phyloP scores from a whole-genome alignment of 2,888 invertebrate species.

The Gymnosoma rotundatum region DNA sequence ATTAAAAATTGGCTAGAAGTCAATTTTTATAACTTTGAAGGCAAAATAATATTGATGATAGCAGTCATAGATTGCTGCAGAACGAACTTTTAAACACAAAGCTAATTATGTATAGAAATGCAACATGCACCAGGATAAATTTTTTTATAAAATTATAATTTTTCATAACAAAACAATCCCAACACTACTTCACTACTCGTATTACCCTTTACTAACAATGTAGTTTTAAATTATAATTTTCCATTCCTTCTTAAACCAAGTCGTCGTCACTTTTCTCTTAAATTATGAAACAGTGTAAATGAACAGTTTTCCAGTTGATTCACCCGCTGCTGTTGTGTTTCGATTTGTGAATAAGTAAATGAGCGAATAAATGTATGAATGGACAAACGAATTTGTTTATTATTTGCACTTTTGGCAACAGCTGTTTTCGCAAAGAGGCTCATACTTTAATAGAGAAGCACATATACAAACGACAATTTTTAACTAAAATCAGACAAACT shows the following conservation, averaged over 20 bases:
- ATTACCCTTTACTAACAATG: background rate
- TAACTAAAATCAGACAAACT: background rate
- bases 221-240: background rate
- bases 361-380: slow-evolving; percentile 7
- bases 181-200: too few species aligned
- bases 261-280: background rate
- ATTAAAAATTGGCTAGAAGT: too few species aligned
- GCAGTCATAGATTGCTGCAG: too few species aligned
- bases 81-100: too few species aligned
- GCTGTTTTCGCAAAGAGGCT: slow-evolving; percentile 47
- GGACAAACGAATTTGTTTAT: slow-evolving; percentile 34
- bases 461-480: background rate
- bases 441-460: slow-evolving; percentile 29
- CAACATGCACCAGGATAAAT: too few species aligned
- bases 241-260: background rate
- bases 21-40: too few species aligned
- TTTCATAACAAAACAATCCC: too few species aligned
- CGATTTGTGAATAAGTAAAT: slow-evolving; percentile 34
- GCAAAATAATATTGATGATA: too few species aligned
- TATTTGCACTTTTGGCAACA: slow-evolving; percentile 61
- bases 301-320: slow-evolving; percentile 42
- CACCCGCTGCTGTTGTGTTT: background rate
- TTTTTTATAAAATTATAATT: too few species aligned
- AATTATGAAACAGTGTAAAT: slow-evolving; percentile 10
- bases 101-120: too few species aligned